These are phyloP conservation scores for Campoletis sonorensis DNA, from an alignment of 1,140 invertebrate species.

Conservation along the genomic window DNA sequence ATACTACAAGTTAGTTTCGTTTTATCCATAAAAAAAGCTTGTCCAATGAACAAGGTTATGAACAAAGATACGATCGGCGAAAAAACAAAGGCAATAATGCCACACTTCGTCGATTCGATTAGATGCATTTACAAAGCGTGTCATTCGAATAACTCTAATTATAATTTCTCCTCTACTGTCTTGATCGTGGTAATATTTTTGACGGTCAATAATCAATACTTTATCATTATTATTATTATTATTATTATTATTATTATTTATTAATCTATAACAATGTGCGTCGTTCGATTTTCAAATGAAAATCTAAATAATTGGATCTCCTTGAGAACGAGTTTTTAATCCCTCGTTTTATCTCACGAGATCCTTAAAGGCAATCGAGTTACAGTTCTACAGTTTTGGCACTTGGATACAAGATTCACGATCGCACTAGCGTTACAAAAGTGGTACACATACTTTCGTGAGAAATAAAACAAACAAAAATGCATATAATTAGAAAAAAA, in stretches of 20 bases:
- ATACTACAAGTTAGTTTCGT: slow-evolving; percentile 72
- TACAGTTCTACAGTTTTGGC: slow-evolving; percentile 73
- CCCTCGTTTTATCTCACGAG: slow-evolving; percentile 24
- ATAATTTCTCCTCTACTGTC: background rate
- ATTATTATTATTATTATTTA: no score
- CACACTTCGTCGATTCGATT: background rate
- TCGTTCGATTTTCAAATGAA: slow-evolving; percentile 14
- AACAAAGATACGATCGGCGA: slow-evolving; percentile 43
- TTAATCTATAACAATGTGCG: background rate
- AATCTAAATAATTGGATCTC: slow-evolving; percentile 20
- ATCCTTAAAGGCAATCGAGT: slow-evolving; percentile 64
- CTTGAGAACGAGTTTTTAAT: slow-evolving; percentile 49
- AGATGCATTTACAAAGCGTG: slow-evolving; percentile 31
- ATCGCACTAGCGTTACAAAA: slow-evolving; percentile 64
- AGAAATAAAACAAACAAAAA: no score
- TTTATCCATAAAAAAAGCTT: slow-evolving; percentile 54
- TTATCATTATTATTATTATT: no score
- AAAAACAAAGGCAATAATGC: background rate
- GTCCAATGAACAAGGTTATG: slow-evolving; percentile 34
- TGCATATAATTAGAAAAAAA: no score
- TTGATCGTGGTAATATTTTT: background rate
- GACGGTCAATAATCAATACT: background rate
- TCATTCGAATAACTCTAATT: background rate
- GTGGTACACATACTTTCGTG: slow-evolving; percentile 59
- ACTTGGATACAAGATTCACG: slow-evolving; percentile 68